Percentiles rank a stretch among this genome's conserved stretches.
Evolutionary conservation across 2,113 vertebrate species (phyloP).

Genomic region (Eulacestoma nigropectus): DNA sequence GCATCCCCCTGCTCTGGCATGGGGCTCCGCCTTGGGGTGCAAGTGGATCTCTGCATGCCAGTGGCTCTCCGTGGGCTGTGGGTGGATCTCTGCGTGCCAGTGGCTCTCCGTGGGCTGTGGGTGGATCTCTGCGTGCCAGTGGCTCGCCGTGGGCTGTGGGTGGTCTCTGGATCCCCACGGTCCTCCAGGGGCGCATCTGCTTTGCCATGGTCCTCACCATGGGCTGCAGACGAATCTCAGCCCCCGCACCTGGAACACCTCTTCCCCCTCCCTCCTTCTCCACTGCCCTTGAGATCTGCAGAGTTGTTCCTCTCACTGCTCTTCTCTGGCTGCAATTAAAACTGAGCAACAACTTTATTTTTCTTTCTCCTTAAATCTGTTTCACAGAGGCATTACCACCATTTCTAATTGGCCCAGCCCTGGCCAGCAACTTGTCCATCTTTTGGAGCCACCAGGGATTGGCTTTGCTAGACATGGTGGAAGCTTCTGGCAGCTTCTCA

Average conservation of each 20-base stretch:
- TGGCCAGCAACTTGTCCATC: neutral
- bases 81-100: neutral
- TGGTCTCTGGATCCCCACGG: too few species aligned
- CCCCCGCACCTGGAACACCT: neutral
- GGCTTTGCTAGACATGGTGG: neutral
- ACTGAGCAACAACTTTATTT: neutral
- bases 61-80: neutral
- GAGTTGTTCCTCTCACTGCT: accelerated
- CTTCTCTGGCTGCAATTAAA: neutral
- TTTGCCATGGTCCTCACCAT: too few species aligned
- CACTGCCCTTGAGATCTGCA: neutral
- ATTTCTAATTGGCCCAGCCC: neutral
- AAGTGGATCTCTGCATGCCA: neutral
- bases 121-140: neutral
- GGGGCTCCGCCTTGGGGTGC: neutral
- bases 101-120: neutral
- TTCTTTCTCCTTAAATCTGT: neutral
- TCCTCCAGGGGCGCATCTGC: neutral
- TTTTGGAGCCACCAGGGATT: neutral
- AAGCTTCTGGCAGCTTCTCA: neutral
- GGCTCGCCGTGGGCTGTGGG: neutral
- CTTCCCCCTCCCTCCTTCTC: neutral
- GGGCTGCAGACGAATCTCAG: neutral
- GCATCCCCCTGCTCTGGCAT: neutral
- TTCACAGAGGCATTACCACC: neutral